Base-by-base conservation (phyloP, 2,797 vertebrate genomes). In the Diplodus sargus region DNA sequence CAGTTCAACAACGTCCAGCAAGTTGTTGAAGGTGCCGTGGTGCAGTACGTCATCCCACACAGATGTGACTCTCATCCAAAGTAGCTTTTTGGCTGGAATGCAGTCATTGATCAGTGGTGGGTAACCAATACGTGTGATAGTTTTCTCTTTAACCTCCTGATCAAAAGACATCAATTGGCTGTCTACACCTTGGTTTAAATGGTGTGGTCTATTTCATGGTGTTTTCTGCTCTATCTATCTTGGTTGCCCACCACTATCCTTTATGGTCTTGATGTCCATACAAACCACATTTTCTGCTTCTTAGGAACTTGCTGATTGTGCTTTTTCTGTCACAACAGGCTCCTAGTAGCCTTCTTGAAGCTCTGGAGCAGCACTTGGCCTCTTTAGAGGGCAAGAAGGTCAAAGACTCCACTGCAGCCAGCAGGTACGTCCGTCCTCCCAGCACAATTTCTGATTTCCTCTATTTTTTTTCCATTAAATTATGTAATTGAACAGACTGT, bases 321-420 rank as follows among this genome's bases (percentile, higher is more conserved):
- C 79, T 52, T 71, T 78, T 82, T 87, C 66, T 90, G 62, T 92
- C 82, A 81, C 23, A 64, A 54, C 90, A 99, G 98, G 98, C 98
- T 94, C 98, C 98, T 1, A 99, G 98, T 93, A 99, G 98, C 94
- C 98, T 99, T 79, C 96, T 99, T 69, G 98, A 99, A 96, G 98
- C 98, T 94, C 95, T 99, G 93, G 98, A 99, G 92, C 98, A 99
- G 84, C 98, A 99, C 91, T 95, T 99, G 95, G 98, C 97, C 91
- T 99, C 98, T 87, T 96, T 99, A 91, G 98, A 99, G 94, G 98
- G 98, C 90, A 99, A 99, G 92, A 99, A 99, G 94, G 98, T 99
- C 78, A 99, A 99, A 95, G 98, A 99, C 91, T 99, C 98, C 68
- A 99, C 98, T 52, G 98, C 97, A 88, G 97, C 98, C 89, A 99